Base-by-base conservation (phyloP, 2,797 vertebrate genomes). In the Enteromius argenteus region DNA sequence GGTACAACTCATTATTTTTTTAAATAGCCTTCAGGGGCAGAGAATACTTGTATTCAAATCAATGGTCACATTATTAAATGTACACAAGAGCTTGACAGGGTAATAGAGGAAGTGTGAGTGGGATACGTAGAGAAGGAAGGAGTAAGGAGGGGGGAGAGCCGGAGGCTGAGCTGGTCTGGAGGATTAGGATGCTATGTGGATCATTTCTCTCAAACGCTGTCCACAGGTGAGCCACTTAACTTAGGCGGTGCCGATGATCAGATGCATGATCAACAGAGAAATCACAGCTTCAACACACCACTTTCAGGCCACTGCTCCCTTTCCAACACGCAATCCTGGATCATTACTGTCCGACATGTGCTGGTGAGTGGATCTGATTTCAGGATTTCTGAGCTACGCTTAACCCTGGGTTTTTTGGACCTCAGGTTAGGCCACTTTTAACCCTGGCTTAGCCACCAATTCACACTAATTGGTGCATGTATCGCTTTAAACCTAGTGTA, bases 141-240 rank as follows among this genome's bases (percentile, higher is more conserved):
- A 49, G 42, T 51, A 67, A 51, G 23, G 37, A 51, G 39, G 32
- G 74, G 53, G 76, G 37, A 32, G 62, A 42, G 27, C 3, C 17
- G 13, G 42, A 17, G 32, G 66, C 64, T 60, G 23, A 53, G 46
- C 66, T 27, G 53, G 42, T 39, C 35, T 15, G 15, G 23, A n/a
- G 82, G 80, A 91, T 91, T 85, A 71, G 46, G 56, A 91, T 91
- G 86, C 88, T 77, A 72, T 83, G 73, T 62, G 81, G 81, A 80
- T 79, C 62, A n/a, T 44, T 80, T 66, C 83, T 81, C 81, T 85
- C n/a, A 44, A 67, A 79, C 62, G 27, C 49, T n/a, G 27, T 80
- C 87, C 81, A 81, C 72, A 79, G 86, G 87, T 76, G 0, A 87
- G 72, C 51, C 87, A 90, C 88, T 90, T 92, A 91, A 92, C 91